A percentile compares a stretch with the other conserved stretches of the same genome.
phyloP scores from a whole-genome alignment of 2,888 invertebrate species.

The Cantharis lateralis region DNA sequence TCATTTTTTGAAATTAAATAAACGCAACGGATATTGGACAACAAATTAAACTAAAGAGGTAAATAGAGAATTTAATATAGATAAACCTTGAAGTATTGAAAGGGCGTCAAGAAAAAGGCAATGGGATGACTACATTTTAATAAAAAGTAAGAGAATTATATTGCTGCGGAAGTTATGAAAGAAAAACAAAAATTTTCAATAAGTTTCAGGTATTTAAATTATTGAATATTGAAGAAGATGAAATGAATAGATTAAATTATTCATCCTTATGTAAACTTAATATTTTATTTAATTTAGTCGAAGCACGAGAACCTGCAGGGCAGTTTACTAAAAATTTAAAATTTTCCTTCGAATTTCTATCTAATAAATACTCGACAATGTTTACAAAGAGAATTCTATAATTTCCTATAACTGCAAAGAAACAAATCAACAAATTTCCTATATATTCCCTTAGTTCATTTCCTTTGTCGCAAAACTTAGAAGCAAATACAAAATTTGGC shows the following conservation, averaged over 20 bases:
- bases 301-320: not conserved
- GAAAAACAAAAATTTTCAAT: not conserved
- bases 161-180: not conserved
- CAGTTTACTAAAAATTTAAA: not conserved
- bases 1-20: not conserved
- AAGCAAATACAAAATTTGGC: conserved; percentile 11
- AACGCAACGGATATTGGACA: not conserved
- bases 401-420: conserved; percentile 10
- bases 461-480: conserved; percentile 17
- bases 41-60: not conserved
- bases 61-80: not conserved
- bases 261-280: not conserved
- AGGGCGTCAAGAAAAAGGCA: not conserved
- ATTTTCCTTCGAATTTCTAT: not conserved
- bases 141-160: not conserved
- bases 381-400: conserved; percentile 2
- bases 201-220: not conserved
- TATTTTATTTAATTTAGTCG: not conserved
- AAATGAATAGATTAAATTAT: not conserved
- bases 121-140: not conserved
- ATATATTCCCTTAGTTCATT: conserved; percentile 19
- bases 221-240: not conserved
- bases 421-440: conserved; percentile 13
- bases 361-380: not conserved
- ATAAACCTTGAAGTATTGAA: not conserved